Evolutionary conservation across 2,113 vertebrate species (phyloP), one percentile per base, ranked within the genome.

Genomic region (Trachemys scripta): DNA sequence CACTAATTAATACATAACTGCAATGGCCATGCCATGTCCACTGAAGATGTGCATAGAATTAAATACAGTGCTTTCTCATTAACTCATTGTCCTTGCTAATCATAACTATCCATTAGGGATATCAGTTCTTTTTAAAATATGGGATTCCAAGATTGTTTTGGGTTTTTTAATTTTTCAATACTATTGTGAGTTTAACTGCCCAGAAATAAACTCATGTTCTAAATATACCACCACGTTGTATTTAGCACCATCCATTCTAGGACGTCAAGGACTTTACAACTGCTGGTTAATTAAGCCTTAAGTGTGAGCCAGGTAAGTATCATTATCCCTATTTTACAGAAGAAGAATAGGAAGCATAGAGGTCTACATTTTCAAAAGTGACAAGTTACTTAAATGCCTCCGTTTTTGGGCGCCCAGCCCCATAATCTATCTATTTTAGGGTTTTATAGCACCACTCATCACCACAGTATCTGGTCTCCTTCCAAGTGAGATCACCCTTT

Each of bases 81-180:
- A 82, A 87, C 95, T 89, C 95, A 85, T 95, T 97, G 97, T 96
- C 96, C 97, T 93, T 92, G 93, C 90, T 97, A 95, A 98, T 98
- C 89, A 95, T 90, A 96, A 90, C 90, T 96, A 96, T 96, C 97
- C 95, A 94, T 89, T 82, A 95, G 89, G 76, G 75, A 93, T 92
- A 95, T 95, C 96, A 94, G 53, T 88, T 95, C 53, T 10, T 95
- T 92, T 56, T 89, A 72, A 88, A 95, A 95, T 89, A 42, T 93
- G 87, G 38, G 53, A 53, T 53, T 95, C 83, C n/a, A n/a, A 80
- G 88, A 82, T 82, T 94, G 94, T 78, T 92, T 84, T 38, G 3
- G 7, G 20, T 16, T 57, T 91, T 95, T 94, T 80, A 50, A 76
- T 88, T 96, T 97, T 93, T 42, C 90, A 98, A 95, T 72, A 85